Base-by-base conservation (phyloP, 2,797 vertebrate genomes). In the Galagoides demidoff region DNA sequence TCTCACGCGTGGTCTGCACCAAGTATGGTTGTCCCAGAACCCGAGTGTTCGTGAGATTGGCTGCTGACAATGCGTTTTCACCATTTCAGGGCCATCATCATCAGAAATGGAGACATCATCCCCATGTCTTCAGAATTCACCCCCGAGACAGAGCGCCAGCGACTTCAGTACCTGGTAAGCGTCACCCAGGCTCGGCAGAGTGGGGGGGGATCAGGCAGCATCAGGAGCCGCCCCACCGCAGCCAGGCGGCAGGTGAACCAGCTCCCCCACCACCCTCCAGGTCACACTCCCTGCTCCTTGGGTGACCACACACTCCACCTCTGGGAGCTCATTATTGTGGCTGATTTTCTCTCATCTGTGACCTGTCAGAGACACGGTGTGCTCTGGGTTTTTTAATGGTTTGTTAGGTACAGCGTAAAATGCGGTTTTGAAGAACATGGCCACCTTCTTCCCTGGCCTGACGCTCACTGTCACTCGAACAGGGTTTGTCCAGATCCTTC, bases 101-200 rank as follows among this genome's bases (percentile, higher is more conserved):
- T 99, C 97, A 99, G 99, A 97, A 99, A 98, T 0, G 99, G 99
- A 1, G 99, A 99, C 98, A 99, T 99, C 97, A 98, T 99, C 97
- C 99, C 99, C 95, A 98, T 99, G 99, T 99, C 99, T 96, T 99
- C 99, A 76, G 99, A 99, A 98, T 99, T 99, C 98, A 99, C 99
- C 22, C 99, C 99, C 0, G 99, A 99, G 98, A 99, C 99, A 0
- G 99, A 99, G 98, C 99, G 99, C 61, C 99, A 99, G 97, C 98
- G 99, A 82, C 99, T 99, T 96, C 99, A 99, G 98, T 99, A 99
- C 98, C 98, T 99, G 99, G 99, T 99, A 99, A 99, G 98, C 95
- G 71, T 31, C 86, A 0, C 0, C 0, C 7, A 2, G 52, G 81
- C 31, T 52, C 45, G 76, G 90, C 59, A 29, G 49, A 25, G 68